Evolutionary conservation across 2,113 vertebrate genomes (phyloP).

Genomic region (Talpa occidentalis): DNA sequence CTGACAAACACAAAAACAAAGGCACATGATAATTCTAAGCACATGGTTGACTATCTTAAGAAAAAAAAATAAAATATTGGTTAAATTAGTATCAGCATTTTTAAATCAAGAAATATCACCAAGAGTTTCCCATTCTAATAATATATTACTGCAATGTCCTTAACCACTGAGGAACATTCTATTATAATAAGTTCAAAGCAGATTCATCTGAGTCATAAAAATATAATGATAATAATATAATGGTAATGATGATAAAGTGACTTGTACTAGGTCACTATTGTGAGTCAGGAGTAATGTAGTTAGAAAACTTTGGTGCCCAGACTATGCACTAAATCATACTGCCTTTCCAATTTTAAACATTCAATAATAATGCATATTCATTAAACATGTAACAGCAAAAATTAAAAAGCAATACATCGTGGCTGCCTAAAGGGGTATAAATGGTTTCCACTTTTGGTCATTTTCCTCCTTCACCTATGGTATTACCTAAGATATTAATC

Average conservation of each 20-base stretch:
- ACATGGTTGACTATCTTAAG: background rate
- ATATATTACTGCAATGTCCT: conserved; percentile 20
- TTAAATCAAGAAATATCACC: background rate
- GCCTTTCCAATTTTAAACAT: conserved; percentile 61
- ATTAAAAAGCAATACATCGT: conserved; percentile 73
- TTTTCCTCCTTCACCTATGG: conserved; percentile 51
- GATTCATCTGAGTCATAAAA: conserved; percentile 76
- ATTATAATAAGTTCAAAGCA: conserved; percentile 66
- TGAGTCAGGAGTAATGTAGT: conserved; percentile 56
- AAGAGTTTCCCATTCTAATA: conserved; percentile 32
- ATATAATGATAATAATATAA: conserved; percentile 75
- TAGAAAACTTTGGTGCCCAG: conserved; percentile 58
- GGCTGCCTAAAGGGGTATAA: conserved; percentile 49
- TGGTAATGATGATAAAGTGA: conserved; percentile 77
- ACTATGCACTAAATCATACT: conserved; percentile 72
- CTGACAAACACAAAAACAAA: background rate
- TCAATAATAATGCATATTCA: conserved; percentile 66
- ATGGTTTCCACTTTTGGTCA: conserved; percentile 57
- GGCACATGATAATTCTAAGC: background rate
- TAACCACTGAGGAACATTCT: background rate
- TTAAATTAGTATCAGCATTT: conserved; percentile 20
- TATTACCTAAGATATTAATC: conserved; percentile 61
- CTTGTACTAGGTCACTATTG: conserved; percentile 54
- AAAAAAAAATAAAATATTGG: background rate
- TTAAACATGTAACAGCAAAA: conserved; percentile 73